A percentile compares a stretch with the other conserved stretches of the same genome.
These are phyloP conservation scores for Caenorhabditis sp. DNA, from an alignment of 2,888 invertebrate species.

Conservation along the genomic window DNA sequence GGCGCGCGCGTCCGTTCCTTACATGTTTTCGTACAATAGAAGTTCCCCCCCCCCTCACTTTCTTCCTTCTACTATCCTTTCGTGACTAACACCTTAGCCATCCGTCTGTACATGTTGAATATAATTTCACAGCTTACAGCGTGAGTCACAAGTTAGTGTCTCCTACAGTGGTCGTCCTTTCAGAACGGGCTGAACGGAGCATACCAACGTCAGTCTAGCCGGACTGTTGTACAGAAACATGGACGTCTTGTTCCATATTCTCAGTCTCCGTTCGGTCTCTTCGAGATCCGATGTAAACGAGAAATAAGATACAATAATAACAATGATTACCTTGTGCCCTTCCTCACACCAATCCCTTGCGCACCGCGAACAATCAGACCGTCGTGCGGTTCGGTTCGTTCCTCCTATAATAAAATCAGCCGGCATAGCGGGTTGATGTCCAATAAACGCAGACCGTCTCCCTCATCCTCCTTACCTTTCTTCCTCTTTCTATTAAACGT, in stretches of 20 bases:
- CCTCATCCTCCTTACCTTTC: neutral
- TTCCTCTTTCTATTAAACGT: constrained; percentile 25
- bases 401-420: constrained; percentile 51
- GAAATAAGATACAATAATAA: constrained; percentile 4
- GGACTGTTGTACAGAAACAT: neutral
- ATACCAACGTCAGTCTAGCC: neutral
- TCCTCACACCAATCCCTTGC: neutral
- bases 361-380: constrained; percentile 7
- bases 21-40: constrained; percentile 60
- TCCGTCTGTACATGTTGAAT: constrained; percentile 50
- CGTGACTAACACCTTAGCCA: constrained; percentile 47
- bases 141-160: constrained; percentile 42
- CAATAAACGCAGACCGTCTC: constrained; percentile 43
- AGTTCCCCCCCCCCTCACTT: constrained; percentile 33
- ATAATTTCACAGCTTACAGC: constrained; percentile 51
- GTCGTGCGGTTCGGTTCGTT: constrained; percentile 24
- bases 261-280: no score
- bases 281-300: no score
- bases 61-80: constrained; percentile 26
- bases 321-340: constrained; percentile 1
- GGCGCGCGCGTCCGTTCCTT: constrained; percentile 36
- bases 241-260: no score
- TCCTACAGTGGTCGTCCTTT: constrained; percentile 13
- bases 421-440: constrained; percentile 49
- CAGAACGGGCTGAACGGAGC: neutral